Conservation (phyloP, 2,797 vertebrate species). For the Florisuga fusca region DNA sequence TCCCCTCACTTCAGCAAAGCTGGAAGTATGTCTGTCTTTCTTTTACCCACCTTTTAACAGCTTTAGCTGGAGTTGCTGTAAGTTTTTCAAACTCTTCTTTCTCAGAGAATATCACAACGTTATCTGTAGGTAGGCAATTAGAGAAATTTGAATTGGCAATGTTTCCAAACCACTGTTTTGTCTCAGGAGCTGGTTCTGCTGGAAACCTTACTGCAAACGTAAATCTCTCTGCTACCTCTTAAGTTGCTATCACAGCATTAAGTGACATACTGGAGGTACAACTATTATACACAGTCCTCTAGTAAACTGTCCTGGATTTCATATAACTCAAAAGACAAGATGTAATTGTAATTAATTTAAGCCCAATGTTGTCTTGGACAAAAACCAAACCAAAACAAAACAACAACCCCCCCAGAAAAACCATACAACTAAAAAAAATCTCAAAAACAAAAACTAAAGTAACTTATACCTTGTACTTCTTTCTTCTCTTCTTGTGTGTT, state of each 20-base stretch:
- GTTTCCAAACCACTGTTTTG: neutral
- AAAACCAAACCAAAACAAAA: neutral
- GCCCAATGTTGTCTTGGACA: neutral
- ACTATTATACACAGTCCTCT: neutral
- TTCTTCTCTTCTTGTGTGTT: slow-evolving; percentile 95
- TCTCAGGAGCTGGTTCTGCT: neutral
- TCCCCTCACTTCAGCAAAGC: neutral
- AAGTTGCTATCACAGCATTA: slow-evolving; percentile 10
- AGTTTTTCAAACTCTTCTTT: slow-evolving; percentile 98
- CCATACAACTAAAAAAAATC: too few species aligned
- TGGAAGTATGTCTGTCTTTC: neutral
- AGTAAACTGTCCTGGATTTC: neutral
- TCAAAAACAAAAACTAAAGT: neutral
- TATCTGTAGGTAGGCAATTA: slow-evolving; percentile 80
- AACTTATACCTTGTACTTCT: slow-evolving; percentile 88
- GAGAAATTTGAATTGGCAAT: neutral
- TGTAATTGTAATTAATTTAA: neutral
- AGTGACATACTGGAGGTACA: neutral
- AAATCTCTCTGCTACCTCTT: neutral
- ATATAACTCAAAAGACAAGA: neutral
- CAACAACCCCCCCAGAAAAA: too few species aligned
- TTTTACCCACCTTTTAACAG: slow-evolving; percentile 89
- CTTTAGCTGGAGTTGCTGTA: slow-evolving; percentile 89
- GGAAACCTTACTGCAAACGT: neutral
- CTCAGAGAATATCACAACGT: slow-evolving; percentile 93